phyloP scores from a whole-genome alignment of 2,888 invertebrate genomes.

The Fragum whitleyi region DNA sequence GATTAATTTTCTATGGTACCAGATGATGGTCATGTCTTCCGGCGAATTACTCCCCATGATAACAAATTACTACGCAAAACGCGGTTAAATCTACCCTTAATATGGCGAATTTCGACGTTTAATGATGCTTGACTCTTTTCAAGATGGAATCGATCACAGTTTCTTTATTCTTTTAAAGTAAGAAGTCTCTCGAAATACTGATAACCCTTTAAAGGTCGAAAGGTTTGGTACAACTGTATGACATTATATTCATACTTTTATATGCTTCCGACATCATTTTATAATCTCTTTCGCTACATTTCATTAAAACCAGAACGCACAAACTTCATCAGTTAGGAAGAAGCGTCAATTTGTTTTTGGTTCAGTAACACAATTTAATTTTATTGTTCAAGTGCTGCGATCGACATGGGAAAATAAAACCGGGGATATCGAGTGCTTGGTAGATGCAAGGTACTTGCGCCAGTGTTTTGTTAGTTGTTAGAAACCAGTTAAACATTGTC shows the following conservation, averaged over 20 bases:
- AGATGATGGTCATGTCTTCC: slow-evolving; percentile 59
- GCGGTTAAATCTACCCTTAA: slow-evolving; percentile 42
- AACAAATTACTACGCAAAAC: slow-evolving; percentile 55
- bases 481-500: too few relatives aligned
- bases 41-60: slow-evolving; percentile 60
- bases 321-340: too few relatives aligned
- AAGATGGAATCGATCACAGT: neutral
- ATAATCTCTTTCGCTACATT: too few relatives aligned
- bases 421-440: neutral
- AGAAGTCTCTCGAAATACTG: too few relatives aligned
- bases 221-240: too few relatives aligned
- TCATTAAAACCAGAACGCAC: too few relatives aligned
- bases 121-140: slow-evolving; percentile 31
- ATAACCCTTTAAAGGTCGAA: too few relatives aligned
- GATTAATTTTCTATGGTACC: slow-evolving; percentile 59
- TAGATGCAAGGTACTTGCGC: too few relatives aligned
- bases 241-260: too few relatives aligned
- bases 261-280: too few relatives aligned
- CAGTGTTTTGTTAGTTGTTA: too few relatives aligned
- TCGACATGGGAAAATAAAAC: slow-evolving; percentile 29
- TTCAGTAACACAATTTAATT: slow-evolving; percentile 36
- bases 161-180: neutral
- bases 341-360: slow-evolving; percentile 35
- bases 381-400: slow-evolving; percentile 27
- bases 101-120: slow-evolving; percentile 35